phyloP scores from a whole-genome alignment of 92 coral and sea anemone species.

The Epizoanthus rinbou region DNA sequence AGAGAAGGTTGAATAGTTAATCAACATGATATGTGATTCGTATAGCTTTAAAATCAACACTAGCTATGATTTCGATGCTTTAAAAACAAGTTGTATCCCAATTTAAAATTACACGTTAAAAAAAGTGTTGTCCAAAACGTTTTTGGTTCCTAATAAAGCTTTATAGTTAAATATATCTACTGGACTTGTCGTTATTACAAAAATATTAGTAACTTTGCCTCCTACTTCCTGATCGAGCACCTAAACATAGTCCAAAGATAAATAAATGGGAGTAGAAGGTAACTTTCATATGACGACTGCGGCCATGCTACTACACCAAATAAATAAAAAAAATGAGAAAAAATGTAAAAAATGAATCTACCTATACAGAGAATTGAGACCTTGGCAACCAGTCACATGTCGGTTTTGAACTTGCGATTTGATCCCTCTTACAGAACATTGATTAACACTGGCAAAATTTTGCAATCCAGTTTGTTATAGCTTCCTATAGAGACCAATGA shows the following conservation, averaged over 20 bases:
- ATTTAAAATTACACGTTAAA: not conserved
- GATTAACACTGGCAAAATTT: too few species aligned
- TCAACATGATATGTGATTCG: too few species aligned
- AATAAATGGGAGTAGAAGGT: constrained; percentile 1
- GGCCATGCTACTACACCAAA: not conserved
- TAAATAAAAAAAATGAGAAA: too few species aligned
- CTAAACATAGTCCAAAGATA: not conserved
- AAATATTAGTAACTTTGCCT: not conserved
- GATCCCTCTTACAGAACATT: too few species aligned
- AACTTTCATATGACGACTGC: not conserved
- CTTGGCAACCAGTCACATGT: too few species aligned
- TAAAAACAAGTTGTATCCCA: not conserved
- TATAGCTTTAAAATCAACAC: too few species aligned
- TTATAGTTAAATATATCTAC: not conserved
- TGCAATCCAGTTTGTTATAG: too few species aligned
- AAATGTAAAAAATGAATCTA: too few species aligned
- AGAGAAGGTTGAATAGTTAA: too few species aligned
- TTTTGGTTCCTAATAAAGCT: constrained; percentile 10
- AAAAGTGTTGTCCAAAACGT: not conserved
- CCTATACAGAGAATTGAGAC: too few species aligned
- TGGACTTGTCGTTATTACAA: constrained; percentile 7
- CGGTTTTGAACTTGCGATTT: too few species aligned
- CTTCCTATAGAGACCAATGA: too few species aligned
- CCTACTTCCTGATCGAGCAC: not conserved
- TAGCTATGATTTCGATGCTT: not conserved